Evolutionary conservation across 2,797 vertebrate species (phyloP), one percentile per base, ranked within the genome.

Genomic region (Sardinella longiceps): DNA sequence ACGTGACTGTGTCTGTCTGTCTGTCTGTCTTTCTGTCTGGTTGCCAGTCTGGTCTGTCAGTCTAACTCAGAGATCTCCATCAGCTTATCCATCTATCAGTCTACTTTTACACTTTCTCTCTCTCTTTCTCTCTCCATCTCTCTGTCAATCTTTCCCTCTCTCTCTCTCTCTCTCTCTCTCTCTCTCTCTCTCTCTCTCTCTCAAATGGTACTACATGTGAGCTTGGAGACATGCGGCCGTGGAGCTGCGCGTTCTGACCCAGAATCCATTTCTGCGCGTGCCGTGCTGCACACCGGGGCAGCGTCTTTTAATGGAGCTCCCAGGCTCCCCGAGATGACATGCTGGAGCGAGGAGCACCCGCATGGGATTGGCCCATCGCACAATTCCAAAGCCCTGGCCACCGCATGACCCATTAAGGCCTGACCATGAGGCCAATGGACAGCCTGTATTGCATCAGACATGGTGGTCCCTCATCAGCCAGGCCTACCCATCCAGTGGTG

Each of bases 241-340:
- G 28, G 18, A n/a, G 48, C 83, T 33, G 87, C 86, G 84, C 88
- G 86, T 82, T 81, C 86, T 89, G 87, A 89, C 88, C 88, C 85
- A 89, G 82, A 89, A 88, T 86, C 82, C 83, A 84, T 86, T 85
- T 88, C 85, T 87, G 80, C 51, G 18, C 51, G 51, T 23, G 18
- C 51, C 18, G 3, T 80, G 70, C 23, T 23, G 48, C 84, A 84
- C 86, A 80, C 87, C 50, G 45, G 74, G 84, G 84, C 84, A 84
- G n/a, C 39, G 39, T 77, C 63, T 87, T 87, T 86, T 86, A 89
- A 87, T 82, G 87, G 83, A 43, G 83, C 81, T 83, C 82, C 86
- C 81, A 25, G 84, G 58, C 84, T 84, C 70, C 84, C 82, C 85
- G 87, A 89, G 85, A 87, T 88, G 85, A 80, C 33, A 15, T 63